phyloP scores from a whole-genome alignment of 2,797 vertebrate genomes.

The Spheniscus humboldti region DNA sequence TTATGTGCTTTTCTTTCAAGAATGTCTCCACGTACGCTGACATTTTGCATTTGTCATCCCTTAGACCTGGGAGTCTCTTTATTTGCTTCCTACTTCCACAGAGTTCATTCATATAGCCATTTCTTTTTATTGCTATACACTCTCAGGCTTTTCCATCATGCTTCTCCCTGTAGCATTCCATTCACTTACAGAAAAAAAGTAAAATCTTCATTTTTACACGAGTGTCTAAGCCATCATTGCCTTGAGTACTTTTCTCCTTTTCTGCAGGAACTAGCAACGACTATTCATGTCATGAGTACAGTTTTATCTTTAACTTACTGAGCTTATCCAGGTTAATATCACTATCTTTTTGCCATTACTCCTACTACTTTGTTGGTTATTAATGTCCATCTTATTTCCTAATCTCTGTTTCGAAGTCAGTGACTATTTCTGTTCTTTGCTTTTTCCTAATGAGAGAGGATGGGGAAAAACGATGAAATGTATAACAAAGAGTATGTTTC shows the following conservation, averaged over 20 bases:
- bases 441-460: not conserved
- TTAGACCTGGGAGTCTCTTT: not conserved
- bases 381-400: not conserved
- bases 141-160: not conserved
- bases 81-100: not conserved
- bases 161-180: not conserved
- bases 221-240: not conserved
- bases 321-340: not conserved
- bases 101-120: not conserved
- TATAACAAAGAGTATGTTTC: not conserved
- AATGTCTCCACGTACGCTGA: not conserved
- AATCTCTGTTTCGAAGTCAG: not conserved
- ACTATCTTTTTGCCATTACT: not conserved
- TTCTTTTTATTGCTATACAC: not conserved
- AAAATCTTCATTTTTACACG: not conserved
- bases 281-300: not conserved
- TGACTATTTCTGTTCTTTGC: not conserved
- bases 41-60: not conserved
- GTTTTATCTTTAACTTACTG: not conserved
- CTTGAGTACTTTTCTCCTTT: not conserved
- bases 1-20: not conserved
- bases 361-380: not conserved
- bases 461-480: not conserved
- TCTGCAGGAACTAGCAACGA: not conserved
- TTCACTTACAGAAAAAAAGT: not conserved